phyloP scores from a whole-genome alignment of 2,113 vertebrate genomes.

The Silurus asotus region DNA sequence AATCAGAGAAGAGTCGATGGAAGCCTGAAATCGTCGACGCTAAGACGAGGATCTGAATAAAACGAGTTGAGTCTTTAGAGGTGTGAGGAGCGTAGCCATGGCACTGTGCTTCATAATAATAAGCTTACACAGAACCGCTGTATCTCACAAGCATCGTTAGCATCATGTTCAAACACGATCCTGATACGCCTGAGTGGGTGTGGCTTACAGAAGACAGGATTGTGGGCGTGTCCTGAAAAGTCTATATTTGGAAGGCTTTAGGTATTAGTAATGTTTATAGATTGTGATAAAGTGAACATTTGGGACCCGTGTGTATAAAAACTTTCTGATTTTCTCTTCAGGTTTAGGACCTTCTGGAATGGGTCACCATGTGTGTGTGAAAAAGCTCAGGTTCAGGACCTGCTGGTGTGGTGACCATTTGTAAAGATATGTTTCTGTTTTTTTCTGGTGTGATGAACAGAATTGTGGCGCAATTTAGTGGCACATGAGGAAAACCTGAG shows the following conservation, averaged over 20 bases:
- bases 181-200: not conserved
- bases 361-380: too few species aligned
- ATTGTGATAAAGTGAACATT: too few species aligned
- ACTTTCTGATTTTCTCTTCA: not conserved
- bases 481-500: not conserved
- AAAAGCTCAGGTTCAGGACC: too few species aligned
- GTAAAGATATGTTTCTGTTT: not conserved
- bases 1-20: constrained; percentile 8
- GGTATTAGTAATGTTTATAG: not conserved
- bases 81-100: not conserved
- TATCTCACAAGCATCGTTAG: not conserved
- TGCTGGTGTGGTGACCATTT: not conserved
- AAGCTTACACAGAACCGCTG: not conserved
- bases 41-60: not conserved
- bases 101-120: not conserved
- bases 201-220: not conserved
- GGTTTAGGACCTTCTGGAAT: not conserved
- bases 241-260: not conserved
- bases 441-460: not conserved
- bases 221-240: not conserved
- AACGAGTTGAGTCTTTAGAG: not conserved
- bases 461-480: not conserved
- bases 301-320: not conserved
- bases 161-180: not conserved
- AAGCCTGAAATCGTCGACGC: not conserved